Percentiles rank a stretch among this genome's conserved stretches.
phyloP scores from a whole-genome alignment of 2,888 invertebrate genomes.

The Malacosoma neustria region DNA sequence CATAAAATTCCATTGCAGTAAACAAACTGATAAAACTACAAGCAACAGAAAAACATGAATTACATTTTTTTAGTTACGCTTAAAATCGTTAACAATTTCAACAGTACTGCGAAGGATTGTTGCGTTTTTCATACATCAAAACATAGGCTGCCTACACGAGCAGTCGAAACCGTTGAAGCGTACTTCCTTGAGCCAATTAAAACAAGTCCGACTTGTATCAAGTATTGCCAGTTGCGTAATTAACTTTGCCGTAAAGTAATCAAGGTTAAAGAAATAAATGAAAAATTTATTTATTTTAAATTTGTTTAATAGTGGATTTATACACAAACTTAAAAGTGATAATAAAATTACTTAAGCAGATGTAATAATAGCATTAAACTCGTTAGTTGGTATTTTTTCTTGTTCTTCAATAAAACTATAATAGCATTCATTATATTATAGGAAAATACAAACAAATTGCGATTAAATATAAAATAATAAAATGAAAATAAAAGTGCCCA shows the following conservation, averaged over 20 bases:
- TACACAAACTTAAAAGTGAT: too few species aligned
- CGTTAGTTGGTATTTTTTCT: too few species aligned
- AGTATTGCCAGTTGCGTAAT: conserved; percentile 10
- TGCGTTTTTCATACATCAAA: background rate
- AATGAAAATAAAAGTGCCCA: too few species aligned
- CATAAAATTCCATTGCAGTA: background rate
- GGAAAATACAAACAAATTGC: too few species aligned
- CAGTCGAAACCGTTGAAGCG: conserved; percentile 47
- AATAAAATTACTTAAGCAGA: too few species aligned
- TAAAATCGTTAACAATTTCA: background rate
- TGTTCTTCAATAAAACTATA: too few species aligned
- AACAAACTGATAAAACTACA: background rate
- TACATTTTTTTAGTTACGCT: background rate
- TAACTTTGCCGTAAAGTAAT: too few species aligned
- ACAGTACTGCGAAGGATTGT: background rate
- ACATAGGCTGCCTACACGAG: background rate
- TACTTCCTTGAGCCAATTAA: conserved; percentile 61
- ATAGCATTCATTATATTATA: too few species aligned
- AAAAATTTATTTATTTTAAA: too few species aligned
- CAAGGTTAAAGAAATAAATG: too few species aligned
- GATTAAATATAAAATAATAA: too few species aligned
- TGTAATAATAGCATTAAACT: too few species aligned
- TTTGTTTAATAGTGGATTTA: background rate
- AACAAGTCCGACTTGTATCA: conserved; percentile 26
- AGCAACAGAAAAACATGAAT: background rate